phyloP scores from a whole-genome alignment of 92 coral and sea anemone species.

The Siderastrea radians region DNA sequence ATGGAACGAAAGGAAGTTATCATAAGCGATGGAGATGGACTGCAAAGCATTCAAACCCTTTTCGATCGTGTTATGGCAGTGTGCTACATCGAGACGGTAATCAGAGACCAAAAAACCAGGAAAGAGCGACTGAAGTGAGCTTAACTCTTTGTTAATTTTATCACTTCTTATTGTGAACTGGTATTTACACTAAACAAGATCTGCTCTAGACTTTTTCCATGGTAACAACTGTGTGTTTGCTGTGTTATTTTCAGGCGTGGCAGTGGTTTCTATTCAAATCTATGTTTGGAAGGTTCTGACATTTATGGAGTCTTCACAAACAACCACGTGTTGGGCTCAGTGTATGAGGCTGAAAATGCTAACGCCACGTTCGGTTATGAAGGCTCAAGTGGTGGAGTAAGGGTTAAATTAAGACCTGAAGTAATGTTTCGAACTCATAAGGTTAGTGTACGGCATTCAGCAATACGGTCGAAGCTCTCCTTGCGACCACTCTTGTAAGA shows the following conservation, averaged over 20 bases:
- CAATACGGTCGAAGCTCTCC: too few relatives aligned
- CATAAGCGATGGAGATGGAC: slow-evolving; percentile 81
- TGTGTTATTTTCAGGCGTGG: slow-evolving; percentile 73
- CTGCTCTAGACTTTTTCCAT: not conserved
- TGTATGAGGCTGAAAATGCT: slow-evolving; percentile 71
- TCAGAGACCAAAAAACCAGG: slow-evolving; percentile 35
- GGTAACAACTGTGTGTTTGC: not conserved
- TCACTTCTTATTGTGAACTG: not conserved
- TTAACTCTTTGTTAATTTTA: not conserved
- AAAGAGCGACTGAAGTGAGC: slow-evolving; percentile 77
- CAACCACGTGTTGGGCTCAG: slow-evolving; percentile 85
- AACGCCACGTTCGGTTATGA: slow-evolving; percentile 84
- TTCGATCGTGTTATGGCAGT: slow-evolving; percentile 78
- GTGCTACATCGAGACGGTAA: slow-evolving; percentile 75
- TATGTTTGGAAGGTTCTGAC: slow-evolving; percentile 40
- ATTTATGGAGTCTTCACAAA: slow-evolving; percentile 88
- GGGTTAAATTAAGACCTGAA: slow-evolving; percentile 73
- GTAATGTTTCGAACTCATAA: slow-evolving; percentile 80
- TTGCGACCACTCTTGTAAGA: not conserved
- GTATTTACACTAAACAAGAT: not conserved
- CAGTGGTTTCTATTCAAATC: slow-evolving; percentile 85
- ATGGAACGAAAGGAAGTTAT: slow-evolving; percentile 84
- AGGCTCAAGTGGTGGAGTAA: slow-evolving; percentile 59
- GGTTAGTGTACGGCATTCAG: slow-evolving; percentile 59
- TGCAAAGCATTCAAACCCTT: slow-evolving; percentile 70